A percentile compares a stretch with the other conserved stretches of the same genome.
Conservation (phyloP, 2,113 vertebrate genomes). For the Spea bombifrons region DNA sequence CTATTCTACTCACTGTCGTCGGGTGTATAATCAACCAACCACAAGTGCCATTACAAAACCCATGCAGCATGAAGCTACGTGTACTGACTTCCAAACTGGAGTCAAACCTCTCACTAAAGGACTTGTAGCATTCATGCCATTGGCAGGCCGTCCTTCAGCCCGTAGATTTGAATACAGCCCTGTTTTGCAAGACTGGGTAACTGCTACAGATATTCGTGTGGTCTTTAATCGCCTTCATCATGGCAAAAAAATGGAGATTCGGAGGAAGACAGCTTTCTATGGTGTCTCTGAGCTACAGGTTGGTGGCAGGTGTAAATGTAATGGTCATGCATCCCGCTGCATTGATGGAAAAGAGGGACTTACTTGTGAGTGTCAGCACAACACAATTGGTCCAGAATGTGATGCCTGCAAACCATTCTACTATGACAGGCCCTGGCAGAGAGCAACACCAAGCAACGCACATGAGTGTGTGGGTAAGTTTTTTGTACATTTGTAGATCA, state of each 20-base stretch:
- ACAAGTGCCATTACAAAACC: conserved; percentile 63
- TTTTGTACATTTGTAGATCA: not conserved
- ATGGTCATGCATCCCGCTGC: conserved; percentile 77
- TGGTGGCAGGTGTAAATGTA: conserved; percentile 79
- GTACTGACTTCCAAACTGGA: conserved; percentile 72
- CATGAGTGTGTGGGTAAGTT: conserved; percentile 79
- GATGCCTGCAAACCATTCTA: conserved; percentile 76
- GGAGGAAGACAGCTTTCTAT: conserved; percentile 46
- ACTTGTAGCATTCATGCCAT: conserved; percentile 71
- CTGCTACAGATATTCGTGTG: conserved; percentile 74
- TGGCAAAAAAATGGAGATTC: conserved; percentile 42
- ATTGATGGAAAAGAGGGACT: conserved; percentile 62
- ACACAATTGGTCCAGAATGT: conserved; percentile 76
- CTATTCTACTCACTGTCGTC: conserved; percentile 71
- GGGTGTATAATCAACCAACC: conserved; percentile 58
- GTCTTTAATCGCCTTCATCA: conserved; percentile 62
- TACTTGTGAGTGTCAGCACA: conserved; percentile 73
- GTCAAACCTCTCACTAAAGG: conserved; percentile 71
- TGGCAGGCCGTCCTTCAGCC: conserved; percentile 74
- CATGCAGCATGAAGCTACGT: conserved; percentile 73
- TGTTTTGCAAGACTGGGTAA: conserved; percentile 82
- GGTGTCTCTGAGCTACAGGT: conserved; percentile 74
- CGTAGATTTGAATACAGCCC: conserved; percentile 75
- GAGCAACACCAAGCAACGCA: conserved; percentile 75
- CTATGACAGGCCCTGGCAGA: conserved; percentile 78